phyloP scores from a whole-genome alignment of 2,113 vertebrate species.

The Notarius quadriscutis region DNA sequence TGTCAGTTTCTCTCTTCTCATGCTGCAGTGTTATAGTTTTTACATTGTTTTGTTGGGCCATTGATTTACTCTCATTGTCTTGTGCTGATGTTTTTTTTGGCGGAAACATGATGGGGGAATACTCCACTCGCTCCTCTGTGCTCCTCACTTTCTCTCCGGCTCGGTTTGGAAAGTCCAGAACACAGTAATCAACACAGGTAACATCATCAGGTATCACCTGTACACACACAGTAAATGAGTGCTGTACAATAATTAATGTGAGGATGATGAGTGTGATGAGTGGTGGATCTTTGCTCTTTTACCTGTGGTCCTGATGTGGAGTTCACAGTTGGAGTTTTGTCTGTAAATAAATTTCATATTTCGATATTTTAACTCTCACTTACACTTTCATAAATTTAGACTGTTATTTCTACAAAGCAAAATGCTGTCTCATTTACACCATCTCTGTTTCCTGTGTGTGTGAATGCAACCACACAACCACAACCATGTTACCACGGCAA shows the following conservation, averaged over 20 bases:
- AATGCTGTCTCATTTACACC: constrained; percentile 24
- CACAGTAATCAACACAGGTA: constrained; percentile 69
- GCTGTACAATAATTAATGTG: not conserved
- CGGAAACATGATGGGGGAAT: constrained; percentile 70
- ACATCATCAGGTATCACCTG: constrained; percentile 53
- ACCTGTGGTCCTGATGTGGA: constrained; percentile 7
- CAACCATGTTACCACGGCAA: not conserved
- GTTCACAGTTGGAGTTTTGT: not conserved
- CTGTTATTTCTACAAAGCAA: not conserved
- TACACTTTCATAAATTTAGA: not conserved
- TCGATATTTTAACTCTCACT: not conserved
- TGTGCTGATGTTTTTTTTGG: constrained; percentile 17
- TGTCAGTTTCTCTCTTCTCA: not conserved
- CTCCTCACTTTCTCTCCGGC: not conserved
- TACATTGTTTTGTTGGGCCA: not conserved
- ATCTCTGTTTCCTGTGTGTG: constrained; percentile 27
- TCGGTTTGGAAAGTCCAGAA: constrained; percentile 68
- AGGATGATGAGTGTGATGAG: not conserved
- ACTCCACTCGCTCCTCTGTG: constrained; percentile 63
- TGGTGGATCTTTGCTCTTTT: not conserved
- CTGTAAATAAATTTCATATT: constrained; percentile 3
- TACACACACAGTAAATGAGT: constrained; percentile 5
- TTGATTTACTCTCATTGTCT: not conserved
- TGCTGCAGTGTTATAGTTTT: not conserved
- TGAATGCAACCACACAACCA: constrained; percentile 28